Conservation (phyloP, 2,888 invertebrate genomes). For the Drosophila nr. perissopoda region DNA sequence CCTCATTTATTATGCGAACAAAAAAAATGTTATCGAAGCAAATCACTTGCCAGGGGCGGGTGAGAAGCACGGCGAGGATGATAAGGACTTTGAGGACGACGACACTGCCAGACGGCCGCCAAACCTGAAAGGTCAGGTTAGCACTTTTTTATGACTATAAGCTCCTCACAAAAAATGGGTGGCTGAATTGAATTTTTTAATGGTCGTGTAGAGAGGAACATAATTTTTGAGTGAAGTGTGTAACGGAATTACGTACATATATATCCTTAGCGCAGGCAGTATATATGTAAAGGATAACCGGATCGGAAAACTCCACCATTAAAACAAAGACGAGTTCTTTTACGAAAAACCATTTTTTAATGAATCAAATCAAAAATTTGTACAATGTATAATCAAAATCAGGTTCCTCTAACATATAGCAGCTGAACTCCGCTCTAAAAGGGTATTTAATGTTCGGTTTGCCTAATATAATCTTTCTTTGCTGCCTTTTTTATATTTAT, state of each 20-base stretch:
- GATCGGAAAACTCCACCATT: not conserved
- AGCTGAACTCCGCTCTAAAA: not conserved
- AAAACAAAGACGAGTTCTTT: not conserved
- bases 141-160: conserved; percentile 42
- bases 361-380: not conserved
- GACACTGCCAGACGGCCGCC: conserved; percentile 33
- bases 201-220: not conserved
- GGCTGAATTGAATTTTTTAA: not conserved
- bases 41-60: conserved; percentile 11
- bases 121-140: conserved; percentile 48
- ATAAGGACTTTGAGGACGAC: conserved; percentile 7
- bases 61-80: not conserved
- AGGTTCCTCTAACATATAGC: not conserved
- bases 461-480: not conserved
- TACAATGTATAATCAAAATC: not conserved
- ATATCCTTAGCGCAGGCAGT: not conserved
- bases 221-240: not conserved
- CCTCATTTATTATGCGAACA: conserved; percentile 69
- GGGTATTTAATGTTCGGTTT: not conserved
- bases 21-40: conserved; percentile 45
- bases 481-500: not conserved
- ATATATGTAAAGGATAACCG: not conserved
- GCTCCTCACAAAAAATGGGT: not conserved
- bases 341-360: rapidly evolving
- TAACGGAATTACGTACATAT: too few species aligned